Conservation (phyloP, 2,113 vertebrate species). For the Hypanus sabinus region DNA sequence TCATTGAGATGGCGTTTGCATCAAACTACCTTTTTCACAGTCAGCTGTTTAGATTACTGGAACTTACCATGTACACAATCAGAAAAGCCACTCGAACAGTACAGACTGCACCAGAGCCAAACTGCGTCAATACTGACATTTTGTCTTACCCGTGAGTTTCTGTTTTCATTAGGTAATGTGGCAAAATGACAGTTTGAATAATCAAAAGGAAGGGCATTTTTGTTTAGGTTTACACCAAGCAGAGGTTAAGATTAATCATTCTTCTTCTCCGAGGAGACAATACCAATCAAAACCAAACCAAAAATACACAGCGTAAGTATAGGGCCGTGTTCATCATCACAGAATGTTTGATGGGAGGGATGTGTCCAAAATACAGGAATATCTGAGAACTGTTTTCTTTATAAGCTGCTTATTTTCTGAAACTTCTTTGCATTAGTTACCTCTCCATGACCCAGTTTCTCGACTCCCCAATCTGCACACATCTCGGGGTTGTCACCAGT, state of each 20-base stretch:
- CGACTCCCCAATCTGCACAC: background rate
- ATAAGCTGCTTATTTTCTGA: background rate
- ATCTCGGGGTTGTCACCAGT: background rate
- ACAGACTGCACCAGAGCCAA: background rate
- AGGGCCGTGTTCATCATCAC: conserved; percentile 14
- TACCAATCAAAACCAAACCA: conserved; percentile 1
- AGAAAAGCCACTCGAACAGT: background rate
- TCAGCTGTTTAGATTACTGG: conserved; percentile 26
- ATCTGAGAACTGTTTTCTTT: background rate
- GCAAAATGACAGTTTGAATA: background rate
- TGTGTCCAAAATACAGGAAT: background rate
- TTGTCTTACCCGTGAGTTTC: background rate
- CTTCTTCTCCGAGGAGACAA: background rate
- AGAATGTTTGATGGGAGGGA: background rate
- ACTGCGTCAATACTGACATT: conserved; percentile 23
- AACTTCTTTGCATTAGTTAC: background rate
- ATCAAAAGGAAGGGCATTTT: background rate
- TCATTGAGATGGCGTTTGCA: background rate
- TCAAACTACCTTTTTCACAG: background rate
- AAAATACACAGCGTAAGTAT: background rate
- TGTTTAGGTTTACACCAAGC: background rate
- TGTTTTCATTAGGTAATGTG: background rate
- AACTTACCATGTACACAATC: background rate
- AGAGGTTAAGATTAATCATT: background rate
- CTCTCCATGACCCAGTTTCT: background rate